Conservation (phyloP, 2,113 vertebrate species). For the Ctenodactylus gundi region DNA sequence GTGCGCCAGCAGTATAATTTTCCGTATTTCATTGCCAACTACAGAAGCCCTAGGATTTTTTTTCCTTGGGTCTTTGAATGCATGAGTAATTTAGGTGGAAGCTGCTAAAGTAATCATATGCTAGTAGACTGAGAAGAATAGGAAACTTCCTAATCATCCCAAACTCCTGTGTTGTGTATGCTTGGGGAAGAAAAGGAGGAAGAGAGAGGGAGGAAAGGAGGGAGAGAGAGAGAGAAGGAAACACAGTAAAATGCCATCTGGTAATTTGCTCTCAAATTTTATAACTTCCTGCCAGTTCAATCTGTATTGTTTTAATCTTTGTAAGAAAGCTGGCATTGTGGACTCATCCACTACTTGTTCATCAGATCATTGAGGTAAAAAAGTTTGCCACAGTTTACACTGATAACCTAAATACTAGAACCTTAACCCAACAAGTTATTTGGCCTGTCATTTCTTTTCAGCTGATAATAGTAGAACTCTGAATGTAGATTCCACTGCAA, state of each 20-base stretch:
- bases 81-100: constrained; percentile 41
- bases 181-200: neutral
- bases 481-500: constrained; percentile 90
- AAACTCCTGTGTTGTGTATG: constrained; percentile 3
- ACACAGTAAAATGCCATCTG: constrained; percentile 35
- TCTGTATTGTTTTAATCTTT: constrained; percentile 45
- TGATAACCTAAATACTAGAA: constrained; percentile 42
- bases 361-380: constrained; percentile 35
- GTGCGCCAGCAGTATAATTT: constrained; percentile 33
- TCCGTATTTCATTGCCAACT: constrained; percentile 44
- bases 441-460: constrained; percentile 61
- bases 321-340: constrained; percentile 12
- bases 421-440: constrained; percentile 51
- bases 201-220: too few relatives aligned
- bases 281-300: constrained; percentile 43
- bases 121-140: constrained; percentile 40
- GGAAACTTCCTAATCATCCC: constrained; percentile 44
- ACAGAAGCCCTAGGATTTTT: neutral
- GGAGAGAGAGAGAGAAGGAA: neutral
- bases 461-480: constrained; percentile 91
- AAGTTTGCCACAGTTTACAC: constrained; percentile 23
- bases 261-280: constrained; percentile 52
- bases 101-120: constrained; percentile 38
- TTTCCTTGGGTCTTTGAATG: constrained; percentile 42
- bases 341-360: neutral